Base-by-base conservation (phyloP, 92 coral and sea anemone species). In the Phymanthus crucifer region DNA sequence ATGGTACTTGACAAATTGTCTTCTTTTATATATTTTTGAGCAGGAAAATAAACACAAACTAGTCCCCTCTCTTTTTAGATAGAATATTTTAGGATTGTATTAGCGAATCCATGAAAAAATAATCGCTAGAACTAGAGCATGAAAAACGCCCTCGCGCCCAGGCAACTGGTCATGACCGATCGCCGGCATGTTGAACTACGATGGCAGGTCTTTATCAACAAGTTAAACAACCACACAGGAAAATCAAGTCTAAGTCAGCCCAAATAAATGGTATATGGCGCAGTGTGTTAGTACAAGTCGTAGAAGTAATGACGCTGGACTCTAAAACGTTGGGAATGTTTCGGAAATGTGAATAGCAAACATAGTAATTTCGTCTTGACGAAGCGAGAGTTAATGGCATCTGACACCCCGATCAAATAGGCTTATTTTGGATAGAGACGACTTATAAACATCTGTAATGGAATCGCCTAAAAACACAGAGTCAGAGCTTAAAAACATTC, bases 391-490 rank as follows among this genome's bases (percentile, higher is more conserved):
- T 27, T 61, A 61, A 61, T 61, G 68, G 68, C 68, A 27, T 11
- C 3, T 24, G 33, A 61, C 68, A 27, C n/a, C n/a, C n/a, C 64
- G 27, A 11, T 21, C 26, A 6, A 54, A 21, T 21, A 54, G 5
- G 27, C 64, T 54, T 54, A 54, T 54, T 54, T 61, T 61, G 68
- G 68, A 61, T 61, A 61, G 68, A 61, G 68, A 27, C 68, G 68
- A 27, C 68, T 61, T 27, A 61, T 61, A 61, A 61, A 61, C 68
- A 61, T 0, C 68, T 61, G 68, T 27, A 61, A 61, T 61, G 68
- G 68, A 61, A 26, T 27, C 68, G 5, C 17, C 68, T 61, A 61
- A 61, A 61, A 61, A 61, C 68, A 61, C 68, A 61, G 68, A 61
- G 26, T 27, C 21, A 5, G 29, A 29, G 33, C 34, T 61, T 61